phyloP scores from a whole-genome alignment of 2,797 vertebrate genomes.

The Thalassophryne amazonica region DNA sequence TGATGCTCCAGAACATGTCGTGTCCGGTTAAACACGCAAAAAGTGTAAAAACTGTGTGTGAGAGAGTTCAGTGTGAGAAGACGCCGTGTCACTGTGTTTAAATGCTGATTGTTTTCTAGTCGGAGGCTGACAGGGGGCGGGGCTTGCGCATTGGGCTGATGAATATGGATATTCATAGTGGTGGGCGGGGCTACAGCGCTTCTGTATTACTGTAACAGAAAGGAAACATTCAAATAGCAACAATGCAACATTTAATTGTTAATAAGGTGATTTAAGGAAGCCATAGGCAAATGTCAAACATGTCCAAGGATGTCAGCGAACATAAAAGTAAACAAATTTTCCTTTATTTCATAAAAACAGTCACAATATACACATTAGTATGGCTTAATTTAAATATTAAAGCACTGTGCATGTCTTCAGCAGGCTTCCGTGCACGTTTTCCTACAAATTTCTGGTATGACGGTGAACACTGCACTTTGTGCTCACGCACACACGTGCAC shows the following conservation, averaged over 20 bases:
- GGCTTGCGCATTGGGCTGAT: slow-evolving; percentile 76
- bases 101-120: slow-evolving; percentile 44
- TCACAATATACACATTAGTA: no score
- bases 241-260: no score
- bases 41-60: no score
- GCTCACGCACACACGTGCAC: slow-evolving; percentile 1
- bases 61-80: no score
- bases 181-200: slow-evolving; percentile 51
- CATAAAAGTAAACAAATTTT: background rate
- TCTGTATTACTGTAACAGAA: slow-evolving; percentile 15
- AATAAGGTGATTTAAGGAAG: no score
- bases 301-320: no score
- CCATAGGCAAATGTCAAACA: no score
- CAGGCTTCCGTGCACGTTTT: slow-evolving; percentile 1
- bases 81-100: no score
- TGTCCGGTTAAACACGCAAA: no score
- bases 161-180: slow-evolving; percentile 33
- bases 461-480: background rate
- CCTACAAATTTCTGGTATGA: slow-evolving; percentile 1
- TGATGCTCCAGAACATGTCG: slow-evolving; percentile 37
- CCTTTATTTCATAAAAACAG: slow-evolving; percentile 46
- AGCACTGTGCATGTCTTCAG: slow-evolving; percentile 5
- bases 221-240: no score
- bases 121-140: slow-evolving; percentile 57
- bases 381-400: no score